These are phyloP conservation scores for Arenicola marina DNA, from an alignment of 2,888 invertebrate species.

Conservation along the genomic window DNA sequence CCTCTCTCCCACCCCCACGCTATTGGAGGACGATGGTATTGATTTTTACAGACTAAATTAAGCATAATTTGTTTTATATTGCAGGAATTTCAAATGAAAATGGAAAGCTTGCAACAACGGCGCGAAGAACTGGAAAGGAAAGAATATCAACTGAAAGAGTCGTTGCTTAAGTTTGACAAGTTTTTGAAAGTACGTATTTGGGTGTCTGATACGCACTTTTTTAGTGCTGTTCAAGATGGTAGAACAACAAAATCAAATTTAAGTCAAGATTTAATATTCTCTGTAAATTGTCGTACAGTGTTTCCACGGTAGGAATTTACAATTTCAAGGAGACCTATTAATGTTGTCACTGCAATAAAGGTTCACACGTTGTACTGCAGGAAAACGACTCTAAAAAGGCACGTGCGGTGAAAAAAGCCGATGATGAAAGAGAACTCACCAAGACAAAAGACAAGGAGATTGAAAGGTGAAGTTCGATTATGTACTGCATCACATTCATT, in stretches of 20 bases:
- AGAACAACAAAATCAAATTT: no score
- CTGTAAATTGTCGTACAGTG: no score
- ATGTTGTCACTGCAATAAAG: neutral
- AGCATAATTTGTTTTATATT: neutral
- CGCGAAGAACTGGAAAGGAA: constrained; percentile 61
- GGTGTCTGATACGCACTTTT: no score
- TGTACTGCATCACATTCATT: no score
- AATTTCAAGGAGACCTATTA: no score
- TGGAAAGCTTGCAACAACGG: constrained; percentile 61
- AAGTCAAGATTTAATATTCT: no score
- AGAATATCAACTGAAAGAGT: constrained; percentile 60
- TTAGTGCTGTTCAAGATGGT: no score
- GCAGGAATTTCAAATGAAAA: constrained; percentile 63
- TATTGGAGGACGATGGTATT: no score
- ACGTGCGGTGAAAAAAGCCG: constrained; percentile 60
- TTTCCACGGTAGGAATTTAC: no score
- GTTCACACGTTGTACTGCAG: constrained; percentile 21
- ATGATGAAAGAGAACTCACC: constrained; percentile 59
- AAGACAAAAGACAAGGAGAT: constrained; percentile 60
- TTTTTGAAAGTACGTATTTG: constrained; percentile 56
- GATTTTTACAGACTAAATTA: neutral
- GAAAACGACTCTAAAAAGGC: constrained; percentile 62
- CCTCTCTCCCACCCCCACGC: no score
- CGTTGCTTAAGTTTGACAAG: constrained; percentile 61
- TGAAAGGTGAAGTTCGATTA: constrained; percentile 50